Conservation (phyloP, 2,888 invertebrate species). For the Blastobasis lacticolella region DNA sequence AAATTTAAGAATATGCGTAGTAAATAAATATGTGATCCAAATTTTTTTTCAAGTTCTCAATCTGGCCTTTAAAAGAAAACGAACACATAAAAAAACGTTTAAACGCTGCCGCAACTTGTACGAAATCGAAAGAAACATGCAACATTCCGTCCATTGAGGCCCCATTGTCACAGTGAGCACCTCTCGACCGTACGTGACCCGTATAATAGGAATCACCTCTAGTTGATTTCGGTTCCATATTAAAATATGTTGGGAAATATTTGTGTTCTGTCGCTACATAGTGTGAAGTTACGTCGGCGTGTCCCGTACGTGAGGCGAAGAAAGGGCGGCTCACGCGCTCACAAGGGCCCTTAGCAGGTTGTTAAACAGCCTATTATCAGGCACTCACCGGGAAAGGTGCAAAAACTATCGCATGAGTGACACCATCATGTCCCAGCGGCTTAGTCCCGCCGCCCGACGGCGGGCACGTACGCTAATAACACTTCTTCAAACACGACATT, state of each 20-base stretch:
- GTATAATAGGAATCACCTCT: constrained; percentile 42
- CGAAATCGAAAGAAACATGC: constrained; percentile 54
- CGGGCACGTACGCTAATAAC: neutral
- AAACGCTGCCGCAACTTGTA: no score
- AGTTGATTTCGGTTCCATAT: constrained; percentile 38
- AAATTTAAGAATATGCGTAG: no score
- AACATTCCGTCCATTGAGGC: constrained; percentile 42
- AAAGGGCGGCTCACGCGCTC: constrained; percentile 41
- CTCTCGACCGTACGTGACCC: constrained; percentile 67
- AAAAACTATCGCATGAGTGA: constrained; percentile 45
- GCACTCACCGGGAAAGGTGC: constrained; percentile 44
- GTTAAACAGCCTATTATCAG: constrained; percentile 64
- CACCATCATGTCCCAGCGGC: constrained; percentile 20
- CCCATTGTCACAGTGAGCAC: constrained; percentile 43
- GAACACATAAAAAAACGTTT: no score
- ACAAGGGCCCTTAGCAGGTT: constrained; percentile 54
- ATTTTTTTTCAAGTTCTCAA: no score
- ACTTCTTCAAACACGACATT: no score
- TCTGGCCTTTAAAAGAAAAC: no score
- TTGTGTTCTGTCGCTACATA: constrained; percentile 10
- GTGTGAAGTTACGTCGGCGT: constrained; percentile 44
- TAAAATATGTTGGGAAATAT: constrained; percentile 31
- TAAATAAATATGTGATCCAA: no score
- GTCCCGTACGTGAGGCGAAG: constrained; percentile 56
- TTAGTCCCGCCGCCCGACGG: constrained; percentile 3